Conservation (phyloP, 2,113 vertebrate species). For the Phylloscopus trochilus region DNA sequence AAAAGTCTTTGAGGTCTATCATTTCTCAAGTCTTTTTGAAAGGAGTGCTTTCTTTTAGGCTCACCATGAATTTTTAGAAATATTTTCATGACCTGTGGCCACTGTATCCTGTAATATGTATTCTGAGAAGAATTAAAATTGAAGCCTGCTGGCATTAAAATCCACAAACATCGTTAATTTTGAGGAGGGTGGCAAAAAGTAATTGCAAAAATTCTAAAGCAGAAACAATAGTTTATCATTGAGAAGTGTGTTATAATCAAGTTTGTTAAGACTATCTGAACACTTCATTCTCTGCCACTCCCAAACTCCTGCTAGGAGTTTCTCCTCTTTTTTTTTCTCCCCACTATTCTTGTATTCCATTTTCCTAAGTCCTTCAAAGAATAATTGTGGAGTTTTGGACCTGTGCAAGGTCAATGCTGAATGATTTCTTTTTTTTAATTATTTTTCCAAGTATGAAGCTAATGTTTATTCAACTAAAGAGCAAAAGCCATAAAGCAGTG, state of each 20-base stretch:
- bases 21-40: not conserved
- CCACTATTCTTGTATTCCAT: not conserved
- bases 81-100: not conserved
- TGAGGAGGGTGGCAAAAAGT: not conserved
- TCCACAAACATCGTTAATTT: not conserved
- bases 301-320: rapidly evolving
- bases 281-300: rapidly evolving
- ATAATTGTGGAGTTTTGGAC: not conserved
- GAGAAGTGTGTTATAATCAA: not conserved
- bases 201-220: not conserved
- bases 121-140: not conserved
- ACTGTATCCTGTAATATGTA: not conserved
- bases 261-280: not conserved
- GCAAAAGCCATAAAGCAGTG: not conserved
- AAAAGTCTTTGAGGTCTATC: not conserved
- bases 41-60: not conserved
- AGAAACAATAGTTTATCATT: not conserved
- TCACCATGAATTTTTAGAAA: not conserved
- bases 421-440: not conserved
- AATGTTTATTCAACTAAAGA: not conserved
- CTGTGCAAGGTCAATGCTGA: rapidly evolving
- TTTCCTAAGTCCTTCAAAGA: not conserved
- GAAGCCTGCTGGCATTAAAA: not conserved
- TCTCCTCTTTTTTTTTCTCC: rapidly evolving
- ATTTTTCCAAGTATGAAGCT: not conserved